Evolutionary conservation across 1,140 invertebrate genomes (phyloP), one percentile per base, ranked within the genome.

Genomic region (Carposina sasakii): DNA sequence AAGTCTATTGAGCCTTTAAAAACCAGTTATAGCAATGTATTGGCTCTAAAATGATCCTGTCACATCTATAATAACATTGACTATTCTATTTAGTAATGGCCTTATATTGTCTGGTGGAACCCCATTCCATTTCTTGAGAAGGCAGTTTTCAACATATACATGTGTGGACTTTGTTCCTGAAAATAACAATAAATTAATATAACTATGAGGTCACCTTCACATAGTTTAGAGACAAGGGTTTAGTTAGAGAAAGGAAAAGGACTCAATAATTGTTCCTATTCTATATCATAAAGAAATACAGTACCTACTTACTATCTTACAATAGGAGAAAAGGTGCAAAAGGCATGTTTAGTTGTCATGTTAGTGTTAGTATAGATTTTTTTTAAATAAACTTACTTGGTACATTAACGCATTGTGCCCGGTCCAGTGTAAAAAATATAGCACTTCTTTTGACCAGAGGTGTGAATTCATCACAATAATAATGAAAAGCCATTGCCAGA

Each of bases 401-500:
- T n/a, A 20, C 36, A 54, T 54, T 53, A 16, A 63, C 48, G 40
- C 81, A 84, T 41, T 63, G 60, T 5, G 67, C 67, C 41, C 73
- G 54, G 52, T 84, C 73, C 28, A 88, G 58, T 21, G 86, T 88
- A 48, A 87, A 88, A 44, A 88, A 76, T 63, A 86, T 85, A 17
- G 86, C 73, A 53, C 81, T 81, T 45, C 68, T 78, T 23, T 73
- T 67, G 1, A 85, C 84, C 1, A 87, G 46, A 1, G 86, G 86
- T 45, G 78, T 77, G 43, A 76, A 81, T 57, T 86, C 84, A 65
- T 88, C 87, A 60, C 87, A 88, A 44, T 87, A 83, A 46, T 73
- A 81, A 57, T 88, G 86, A 54, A 88, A 87, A 6, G 85, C 86
- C 81, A 86, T 86, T 0, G 86, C 86, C 0, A 85, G 62, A 6